Conservation (phyloP, 2,113 vertebrate genomes). For the Rattus norvegicus region DNA sequence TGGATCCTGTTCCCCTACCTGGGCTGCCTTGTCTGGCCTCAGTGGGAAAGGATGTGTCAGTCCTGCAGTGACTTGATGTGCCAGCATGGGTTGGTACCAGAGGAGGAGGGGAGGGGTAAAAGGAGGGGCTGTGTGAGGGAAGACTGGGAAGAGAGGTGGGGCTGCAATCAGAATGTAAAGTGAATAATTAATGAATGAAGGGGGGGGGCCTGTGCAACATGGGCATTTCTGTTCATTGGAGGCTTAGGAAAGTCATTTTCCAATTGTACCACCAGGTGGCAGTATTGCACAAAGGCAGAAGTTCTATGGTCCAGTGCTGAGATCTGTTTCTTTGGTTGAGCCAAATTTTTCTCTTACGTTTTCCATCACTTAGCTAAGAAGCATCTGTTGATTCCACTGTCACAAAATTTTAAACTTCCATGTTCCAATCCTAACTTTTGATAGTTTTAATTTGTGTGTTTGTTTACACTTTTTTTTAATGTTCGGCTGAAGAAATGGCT, state of each 20-base stretch:
- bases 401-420: neutral
- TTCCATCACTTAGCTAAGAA: constrained; percentile 45
- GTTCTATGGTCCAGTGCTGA: neutral
- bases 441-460: neutral
- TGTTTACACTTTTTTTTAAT: neutral
- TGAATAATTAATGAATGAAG: too few species aligned
- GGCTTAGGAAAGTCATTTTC: neutral
- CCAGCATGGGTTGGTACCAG: too few species aligned
- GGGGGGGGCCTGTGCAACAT: too few species aligned
- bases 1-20: too few species aligned
- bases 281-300: constrained; percentile 26
- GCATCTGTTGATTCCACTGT: neutral
- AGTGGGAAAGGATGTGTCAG: too few species aligned
- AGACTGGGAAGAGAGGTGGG: too few species aligned
- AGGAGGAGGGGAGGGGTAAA: too few species aligned
- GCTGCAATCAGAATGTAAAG: too few species aligned
- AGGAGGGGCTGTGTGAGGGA: too few species aligned
- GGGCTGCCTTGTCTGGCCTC: too few species aligned
- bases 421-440: neutral
- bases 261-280: constrained; percentile 68
- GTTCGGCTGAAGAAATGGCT: neutral
- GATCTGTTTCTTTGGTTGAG: neutral
- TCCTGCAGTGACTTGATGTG: too few species aligned
- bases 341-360: neutral
- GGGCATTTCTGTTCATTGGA: neutral